Conservation (phyloP, 2,888 invertebrate species). For the Eueremaeus valkanovi region DNA sequence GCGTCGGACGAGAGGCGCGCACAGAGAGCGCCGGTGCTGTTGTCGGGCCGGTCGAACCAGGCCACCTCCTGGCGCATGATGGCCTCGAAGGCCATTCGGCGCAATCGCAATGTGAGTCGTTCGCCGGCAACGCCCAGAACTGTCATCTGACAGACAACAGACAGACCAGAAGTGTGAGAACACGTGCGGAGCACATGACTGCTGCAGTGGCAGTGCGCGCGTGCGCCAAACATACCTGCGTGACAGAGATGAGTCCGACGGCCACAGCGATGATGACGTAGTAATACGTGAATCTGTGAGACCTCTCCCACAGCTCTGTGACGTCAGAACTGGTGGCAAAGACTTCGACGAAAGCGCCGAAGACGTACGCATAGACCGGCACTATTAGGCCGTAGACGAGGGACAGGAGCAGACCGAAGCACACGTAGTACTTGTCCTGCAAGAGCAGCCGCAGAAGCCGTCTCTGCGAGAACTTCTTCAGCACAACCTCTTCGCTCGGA, state of each 20-base stretch:
- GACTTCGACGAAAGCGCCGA: conserved; percentile 30
- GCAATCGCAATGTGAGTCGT: conserved; percentile 50
- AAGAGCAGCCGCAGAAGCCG: conserved; percentile 10
- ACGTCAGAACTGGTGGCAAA: conserved; percentile 1
- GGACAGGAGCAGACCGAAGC: conserved; percentile 1
- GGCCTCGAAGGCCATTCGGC: conserved; percentile 53
- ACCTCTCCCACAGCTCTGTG: conserved; percentile 59
- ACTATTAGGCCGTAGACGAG: conserved; percentile 26
- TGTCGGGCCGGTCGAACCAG: conserved; percentile 54
- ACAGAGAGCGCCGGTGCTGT: conserved; percentile 53
- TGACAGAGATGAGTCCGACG: conserved; percentile 5
- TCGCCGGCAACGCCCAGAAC: conserved; percentile 48
- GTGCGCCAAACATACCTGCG: no score
- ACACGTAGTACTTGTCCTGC: neutral
- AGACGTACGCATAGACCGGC: conserved; percentile 33
- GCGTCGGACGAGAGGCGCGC: conserved; percentile 55
- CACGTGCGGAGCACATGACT: no score
- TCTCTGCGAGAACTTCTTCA: neutral
- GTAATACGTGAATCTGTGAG: conserved; percentile 60
- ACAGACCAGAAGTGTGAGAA: no score
- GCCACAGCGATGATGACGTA: neutral
- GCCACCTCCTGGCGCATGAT: conserved; percentile 53
- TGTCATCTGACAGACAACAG: no score
- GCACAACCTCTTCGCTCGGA: neutral
- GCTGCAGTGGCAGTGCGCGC: no score